phyloP scores from a whole-genome alignment of 2,888 invertebrate species.

The Papilio gigon region DNA sequence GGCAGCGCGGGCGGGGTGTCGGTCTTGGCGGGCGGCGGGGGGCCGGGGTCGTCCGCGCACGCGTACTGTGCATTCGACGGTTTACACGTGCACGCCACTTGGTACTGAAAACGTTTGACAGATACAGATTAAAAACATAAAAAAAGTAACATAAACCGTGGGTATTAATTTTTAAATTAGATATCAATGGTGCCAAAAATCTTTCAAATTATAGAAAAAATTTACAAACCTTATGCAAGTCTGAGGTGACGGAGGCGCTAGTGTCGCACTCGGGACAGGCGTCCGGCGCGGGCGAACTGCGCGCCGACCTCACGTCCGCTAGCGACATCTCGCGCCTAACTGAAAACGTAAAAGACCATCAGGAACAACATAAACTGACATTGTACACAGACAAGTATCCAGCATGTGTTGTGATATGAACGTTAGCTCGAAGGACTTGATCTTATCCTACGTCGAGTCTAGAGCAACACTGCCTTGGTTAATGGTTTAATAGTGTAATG shows the following conservation, averaged over 20 bases:
- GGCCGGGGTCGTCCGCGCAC: slow-evolving; percentile 74
- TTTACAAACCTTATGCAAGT: slow-evolving; percentile 75
- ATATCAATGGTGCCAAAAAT: too few relatives aligned
- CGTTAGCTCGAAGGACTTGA: too few relatives aligned
- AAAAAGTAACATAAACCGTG: too few relatives aligned
- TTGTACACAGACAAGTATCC: background rate
- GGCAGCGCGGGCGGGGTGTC: slow-evolving; percentile 80
- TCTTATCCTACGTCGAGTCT: too few relatives aligned
- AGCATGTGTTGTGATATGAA: background rate
- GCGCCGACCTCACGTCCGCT: slow-evolving; percentile 75
- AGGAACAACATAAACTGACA: background rate
- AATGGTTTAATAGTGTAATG: too few relatives aligned
- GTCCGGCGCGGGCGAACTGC: slow-evolving; percentile 73
- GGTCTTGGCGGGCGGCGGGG: slow-evolving; percentile 73
- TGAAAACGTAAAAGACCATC: slow-evolving; percentile 11
- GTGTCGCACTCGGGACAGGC: slow-evolving; percentile 78
- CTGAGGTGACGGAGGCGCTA: slow-evolving; percentile 78
- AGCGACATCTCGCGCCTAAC: slow-evolving; percentile 60
- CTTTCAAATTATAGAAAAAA: too few relatives aligned
- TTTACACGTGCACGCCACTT: slow-evolving; percentile 79
- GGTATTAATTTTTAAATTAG: too few relatives aligned
- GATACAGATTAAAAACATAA: background rate
- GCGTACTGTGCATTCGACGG: slow-evolving; percentile 75
- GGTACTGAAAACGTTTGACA: slow-evolving; percentile 65
- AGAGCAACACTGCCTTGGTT: too few relatives aligned